These are phyloP conservation scores for Thysanoteuthis rhombus DNA, from an alignment of 2,888 invertebrate genomes.

Conservation along the genomic window DNA sequence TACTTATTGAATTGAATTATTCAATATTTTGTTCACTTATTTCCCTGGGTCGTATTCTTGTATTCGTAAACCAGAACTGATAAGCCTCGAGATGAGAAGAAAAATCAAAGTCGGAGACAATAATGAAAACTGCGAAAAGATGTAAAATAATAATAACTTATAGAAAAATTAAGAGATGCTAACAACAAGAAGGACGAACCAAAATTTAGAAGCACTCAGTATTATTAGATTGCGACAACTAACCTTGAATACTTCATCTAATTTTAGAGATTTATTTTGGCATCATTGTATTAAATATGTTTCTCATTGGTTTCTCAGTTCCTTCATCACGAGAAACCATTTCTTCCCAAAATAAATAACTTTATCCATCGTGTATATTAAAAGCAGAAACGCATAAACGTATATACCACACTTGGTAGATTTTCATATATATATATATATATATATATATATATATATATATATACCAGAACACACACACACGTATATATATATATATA, in stretches of 20 bases:
- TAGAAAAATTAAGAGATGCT: background rate
- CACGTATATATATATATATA: too few species aligned
- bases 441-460: too few species aligned
- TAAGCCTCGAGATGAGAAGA: background rate
- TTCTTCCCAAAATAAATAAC: too few species aligned
- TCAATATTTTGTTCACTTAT: background rate
- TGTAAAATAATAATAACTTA: background rate
- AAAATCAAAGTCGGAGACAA: background rate
- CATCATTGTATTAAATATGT: background rate
- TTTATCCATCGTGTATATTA: too few species aligned
- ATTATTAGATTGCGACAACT: background rate
- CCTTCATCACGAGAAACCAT: too few species aligned
- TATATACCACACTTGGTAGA: too few species aligned
- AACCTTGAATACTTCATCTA: background rate
- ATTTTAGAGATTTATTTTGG: background rate
- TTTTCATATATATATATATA: too few species aligned
- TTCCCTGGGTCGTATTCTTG: background rate
- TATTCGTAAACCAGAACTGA: background rate
- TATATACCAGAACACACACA: too few species aligned
- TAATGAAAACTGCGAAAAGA: background rate
- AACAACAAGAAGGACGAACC: background rate
- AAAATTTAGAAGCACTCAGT: background rate
- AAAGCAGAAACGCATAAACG: too few species aligned
- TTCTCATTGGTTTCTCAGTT: background rate
- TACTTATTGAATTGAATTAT: background rate